These are phyloP conservation scores for Icerya purchasi DNA, from an alignment of 2,888 invertebrate species.

Conservation along the genomic window DNA sequence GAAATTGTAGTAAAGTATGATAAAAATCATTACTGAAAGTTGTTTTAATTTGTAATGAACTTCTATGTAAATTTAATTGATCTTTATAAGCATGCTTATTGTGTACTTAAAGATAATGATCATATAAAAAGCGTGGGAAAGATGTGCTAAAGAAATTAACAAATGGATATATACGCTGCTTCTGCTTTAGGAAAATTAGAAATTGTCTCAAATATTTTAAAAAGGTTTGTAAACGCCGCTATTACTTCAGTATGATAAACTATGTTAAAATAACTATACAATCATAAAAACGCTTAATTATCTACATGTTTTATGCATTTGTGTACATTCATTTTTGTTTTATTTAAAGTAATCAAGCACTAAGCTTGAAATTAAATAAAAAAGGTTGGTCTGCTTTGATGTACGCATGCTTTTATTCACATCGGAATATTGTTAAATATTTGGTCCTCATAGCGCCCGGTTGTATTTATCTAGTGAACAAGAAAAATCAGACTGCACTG, in stretches of 20 bases:
- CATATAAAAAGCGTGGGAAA: no score
- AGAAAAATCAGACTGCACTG: conserved; percentile 17
- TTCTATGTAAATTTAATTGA: no score
- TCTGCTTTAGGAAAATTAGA: conserved; percentile 13
- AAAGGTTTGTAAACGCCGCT: conserved; percentile 15
- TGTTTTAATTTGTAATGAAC: no score
- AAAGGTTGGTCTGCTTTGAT: conserved; percentile 21
- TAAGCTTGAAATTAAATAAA: conserved; percentile 13
- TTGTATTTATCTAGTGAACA: conserved; percentile 12
- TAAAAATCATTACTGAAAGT: no score
- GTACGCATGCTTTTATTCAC: conserved; percentile 20
- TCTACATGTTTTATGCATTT: no score
- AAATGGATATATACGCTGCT: conserved; percentile 16
- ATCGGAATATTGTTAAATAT: conserved; percentile 13
- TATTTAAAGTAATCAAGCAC: conserved; percentile 1
- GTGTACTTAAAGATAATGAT: no score
- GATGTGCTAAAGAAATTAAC: no score
- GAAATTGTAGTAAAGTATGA: no score
- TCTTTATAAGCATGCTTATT: no score
- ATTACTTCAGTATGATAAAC: no score
- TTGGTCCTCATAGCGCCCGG: conserved; percentile 16
- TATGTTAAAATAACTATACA: no score
- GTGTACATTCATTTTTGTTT: background rate
- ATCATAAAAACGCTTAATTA: no score
- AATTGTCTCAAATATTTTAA: conserved; percentile 10